phyloP scores from a whole-genome alignment of 2,888 invertebrate genomes.

The Cancer borealis region DNA sequence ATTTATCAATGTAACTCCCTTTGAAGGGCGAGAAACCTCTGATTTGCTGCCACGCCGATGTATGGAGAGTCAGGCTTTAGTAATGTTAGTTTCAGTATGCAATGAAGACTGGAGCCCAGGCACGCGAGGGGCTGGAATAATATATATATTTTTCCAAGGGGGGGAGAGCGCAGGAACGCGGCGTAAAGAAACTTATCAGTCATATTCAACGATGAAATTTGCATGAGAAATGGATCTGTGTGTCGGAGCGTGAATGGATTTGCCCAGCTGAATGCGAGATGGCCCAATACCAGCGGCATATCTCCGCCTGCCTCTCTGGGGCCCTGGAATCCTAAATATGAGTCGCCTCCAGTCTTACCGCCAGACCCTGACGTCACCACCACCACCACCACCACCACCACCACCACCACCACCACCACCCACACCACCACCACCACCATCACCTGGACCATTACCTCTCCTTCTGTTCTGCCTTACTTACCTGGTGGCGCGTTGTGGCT shows the following conservation, averaged over 20 bases:
- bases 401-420: not conserved
- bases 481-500: conserved; percentile 18
- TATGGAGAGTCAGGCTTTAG: not conserved
- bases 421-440: not conserved
- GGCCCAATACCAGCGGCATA: conserved; percentile 13
- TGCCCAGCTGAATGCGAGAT: conserved; percentile 55
- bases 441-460: not conserved
- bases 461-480: not conserved
- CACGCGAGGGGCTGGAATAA: not conserved
- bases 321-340: not conserved
- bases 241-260: conserved; percentile 55
- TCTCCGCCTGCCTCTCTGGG: not conserved
- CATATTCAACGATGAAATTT: conserved; percentile 55
- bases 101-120: not conserved
- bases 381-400: not conserved
- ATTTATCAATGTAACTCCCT: not conserved
- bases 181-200: conserved; percentile 59
- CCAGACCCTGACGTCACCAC: not conserved
- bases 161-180: not conserved
- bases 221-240: conserved; percentile 55
- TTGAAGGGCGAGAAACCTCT: not conserved
- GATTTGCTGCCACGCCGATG: not conserved
- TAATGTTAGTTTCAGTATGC: not conserved
- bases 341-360: conserved; percentile 20
- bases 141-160: conserved; percentile 34